Evolutionary conservation across 1,140 invertebrate species (phyloP), one percentile per base, ranked within the genome.

Genomic region (Drosophila oshimai): DNA sequence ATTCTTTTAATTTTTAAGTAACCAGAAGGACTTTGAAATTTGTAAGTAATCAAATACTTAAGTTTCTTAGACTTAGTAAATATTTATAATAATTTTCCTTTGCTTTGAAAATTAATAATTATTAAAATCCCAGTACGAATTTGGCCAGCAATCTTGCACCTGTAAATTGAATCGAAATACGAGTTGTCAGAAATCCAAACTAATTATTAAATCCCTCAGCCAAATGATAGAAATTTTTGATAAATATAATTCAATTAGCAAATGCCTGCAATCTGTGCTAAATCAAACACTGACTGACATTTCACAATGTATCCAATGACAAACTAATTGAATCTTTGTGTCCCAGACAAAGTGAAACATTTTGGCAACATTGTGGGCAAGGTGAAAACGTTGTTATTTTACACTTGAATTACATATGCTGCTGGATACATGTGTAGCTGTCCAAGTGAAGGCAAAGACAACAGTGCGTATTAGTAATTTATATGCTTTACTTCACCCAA

Each of bases 381-480:
- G 65, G 42, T 70, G 64, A 69, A 46, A 69, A 69, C 41, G 28
- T 46, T 70, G 65, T 57, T 41, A 45, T 69, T 68, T 55, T 69
- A 69, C 65, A 45, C 62, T 55, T 68, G 64, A 69, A 67, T 67
- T 77, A 61, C 37, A 45, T 47, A 36, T 34, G 28, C 46, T 42
- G 41, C 28, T 57, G 13, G 20, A 12, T 34, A 62, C 54, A 71
- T 54, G 24, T 67, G 53, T 77, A 50, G 29, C 49, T 47, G 49
- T 45, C 55, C 49, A 37, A 50, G 51, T 47, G 57, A 45, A 50
- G 42, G 49, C 68, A 54, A 37, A 44, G 70, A 80, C 77, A 81
- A 81, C 72, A 41, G 61, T 73, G 77, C 73, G 77, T 83, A 83
- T 81, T 76, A 81, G 78, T 76, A 81, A 76, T 83, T 81, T 81